Evolutionary conservation across 1,140 invertebrate genomes (phyloP), one percentile per base, ranked within the genome.

Genomic region (Stratiolaelaps scimitus): DNA sequence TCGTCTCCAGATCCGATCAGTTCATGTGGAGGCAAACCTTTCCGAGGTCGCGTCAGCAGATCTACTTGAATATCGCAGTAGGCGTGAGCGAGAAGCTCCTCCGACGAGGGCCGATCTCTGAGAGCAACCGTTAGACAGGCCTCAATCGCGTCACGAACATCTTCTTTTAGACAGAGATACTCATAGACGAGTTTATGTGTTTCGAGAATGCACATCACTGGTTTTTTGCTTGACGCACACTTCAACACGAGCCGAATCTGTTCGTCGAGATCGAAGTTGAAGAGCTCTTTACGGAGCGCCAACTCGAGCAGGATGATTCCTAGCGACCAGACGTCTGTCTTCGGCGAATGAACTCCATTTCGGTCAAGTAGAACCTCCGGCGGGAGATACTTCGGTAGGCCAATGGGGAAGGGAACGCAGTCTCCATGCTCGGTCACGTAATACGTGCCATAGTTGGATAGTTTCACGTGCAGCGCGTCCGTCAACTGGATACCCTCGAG

Each of bases 381-480:
- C 56, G 90, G 83, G 68, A 86, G 81, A 74, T 92, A 93, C 68
- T 84, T 83, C 28, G 88, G 82, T 71, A 82, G 77, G 23, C 89
- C 88, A 71, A 95, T 84, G 64, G 92, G 92, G 82, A 96, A 96
- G 15, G 86, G 83, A 7, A 96, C 89, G 75, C 86, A 83, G 70
- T 81, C 82, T 53, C 88, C 89, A 73, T 78, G 78, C 72, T 85
- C 84, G 23, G 91, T 94, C 84, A 95, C 92, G 73, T 89, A 84
- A 78, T 87, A 91, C 64, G 94, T 75, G 10, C 92, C 93, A 81
- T 89, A 95, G 76, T 93, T 92, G 71, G 88, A 89, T 30, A 97
- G 73, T 74, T 94, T 91, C 0, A 90, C 83, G 72, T 83, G 79
- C 69, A 71, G 60, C 4, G 44, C 19, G 45, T 60, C 47, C 2